Percentiles rank a stretch among this genome's conserved stretches.
Evolutionary conservation across 1,140 invertebrate species (phyloP).

Genomic region (Liolophura sinensis): DNA sequence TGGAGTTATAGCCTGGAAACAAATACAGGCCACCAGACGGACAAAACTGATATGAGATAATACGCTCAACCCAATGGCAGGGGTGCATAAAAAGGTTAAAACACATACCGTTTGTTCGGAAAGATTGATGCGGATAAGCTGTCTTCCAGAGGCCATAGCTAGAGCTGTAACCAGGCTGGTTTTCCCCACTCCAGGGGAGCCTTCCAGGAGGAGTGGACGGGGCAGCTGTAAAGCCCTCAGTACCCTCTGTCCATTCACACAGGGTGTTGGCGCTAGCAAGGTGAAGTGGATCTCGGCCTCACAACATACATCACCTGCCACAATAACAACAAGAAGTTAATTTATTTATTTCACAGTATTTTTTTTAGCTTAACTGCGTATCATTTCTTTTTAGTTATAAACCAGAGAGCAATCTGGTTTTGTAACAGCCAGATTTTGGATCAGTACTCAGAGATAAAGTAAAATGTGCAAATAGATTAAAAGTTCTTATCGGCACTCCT

Average conservation of each 20-base stretch:
- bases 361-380: no score
- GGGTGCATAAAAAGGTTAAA: not conserved
- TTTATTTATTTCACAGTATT: no score
- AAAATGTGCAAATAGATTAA: no score
- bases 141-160: constrained; percentile 79
- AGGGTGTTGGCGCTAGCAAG: constrained; percentile 77
- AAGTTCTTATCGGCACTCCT: not conserved
- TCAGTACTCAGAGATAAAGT: not conserved
- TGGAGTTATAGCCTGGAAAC: no score
- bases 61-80: no score
- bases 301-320: no score
- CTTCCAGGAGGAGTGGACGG: constrained; percentile 92
- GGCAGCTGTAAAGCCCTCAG: constrained; percentile 83
- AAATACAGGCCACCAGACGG: no score
- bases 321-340: no score
- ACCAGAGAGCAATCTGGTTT: no score
- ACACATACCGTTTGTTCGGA: constrained; percentile 93
- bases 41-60: no score
- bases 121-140: constrained; percentile 90
- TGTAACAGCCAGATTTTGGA: not conserved
- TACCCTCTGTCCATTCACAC: constrained; percentile 80
- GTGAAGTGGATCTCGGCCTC: constrained; percentile 19
- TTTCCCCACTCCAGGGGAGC: constrained; percentile 97
- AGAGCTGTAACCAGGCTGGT: constrained; percentile 93
- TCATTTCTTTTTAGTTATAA: no score